Base-by-base conservation (phyloP, 2,797 vertebrate genomes). In the Acanthurus tractus region DNA sequence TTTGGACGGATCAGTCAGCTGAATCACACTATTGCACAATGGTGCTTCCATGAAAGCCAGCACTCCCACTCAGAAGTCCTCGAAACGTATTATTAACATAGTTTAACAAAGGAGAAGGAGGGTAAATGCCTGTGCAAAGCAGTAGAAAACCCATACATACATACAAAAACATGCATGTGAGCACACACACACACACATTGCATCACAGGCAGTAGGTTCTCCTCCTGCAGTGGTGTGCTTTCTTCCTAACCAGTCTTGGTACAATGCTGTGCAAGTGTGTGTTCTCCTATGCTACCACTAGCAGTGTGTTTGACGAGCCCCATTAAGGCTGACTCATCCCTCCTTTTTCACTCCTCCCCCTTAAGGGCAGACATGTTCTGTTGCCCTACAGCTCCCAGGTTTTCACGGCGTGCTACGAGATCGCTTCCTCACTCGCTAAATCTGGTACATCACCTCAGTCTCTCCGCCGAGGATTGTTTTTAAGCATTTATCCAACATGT, bases 81-180 rank as follows among this genome's bases (percentile, higher is more conserved):
- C 76, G 70, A 83, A 89, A 76, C 75, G 9, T 92, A 59, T 91
- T 87, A 94, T 94, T 94, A 93, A 91, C 89, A 94, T 86, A 90
- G 88, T 88, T 93, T 82, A 88, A 81, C 59, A 58, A 53, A 79
- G 69, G 74, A 79, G 83, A 82, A 83, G 78, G 84, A 88, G 70
- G 84, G 66, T 78, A 83, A 86, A 81, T 63, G 78, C 78, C 78
- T 80, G 69, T 42, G 77, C 71, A 86, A 80, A 85, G 84, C 75
- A 79, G 76, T n/a, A 78, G 63, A 76, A 88, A 83, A 73, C 23
- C 25, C 10, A 29, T 29, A 63, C 56, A 46, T 17, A 38, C 46
- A 45, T 66, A 65, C 38, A 63, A 56, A 46, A 15, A 44, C 54
- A 52, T 70, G 61, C 55, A 69, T 36, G 40, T 11, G 42, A 7